These are phyloP conservation scores for Coryphaenoides rupestris DNA, from an alignment of 2,113 vertebrate genomes.

Conservation along the genomic window DNA sequence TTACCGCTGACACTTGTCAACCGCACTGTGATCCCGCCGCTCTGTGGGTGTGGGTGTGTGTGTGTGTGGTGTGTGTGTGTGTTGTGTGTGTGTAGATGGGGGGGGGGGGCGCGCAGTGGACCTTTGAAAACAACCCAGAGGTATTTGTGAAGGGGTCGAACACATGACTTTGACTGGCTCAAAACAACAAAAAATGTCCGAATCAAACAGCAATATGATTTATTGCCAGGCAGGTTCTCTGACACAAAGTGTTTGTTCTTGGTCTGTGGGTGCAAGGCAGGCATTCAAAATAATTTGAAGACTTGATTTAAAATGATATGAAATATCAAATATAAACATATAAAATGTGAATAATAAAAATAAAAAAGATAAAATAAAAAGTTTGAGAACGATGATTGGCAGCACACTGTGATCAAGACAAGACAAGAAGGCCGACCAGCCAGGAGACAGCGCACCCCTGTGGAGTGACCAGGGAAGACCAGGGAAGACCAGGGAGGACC, in stretches of 20 bases:
- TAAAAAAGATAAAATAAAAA: too few species aligned
- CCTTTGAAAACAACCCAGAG: background rate
- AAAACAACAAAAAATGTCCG: background rate
- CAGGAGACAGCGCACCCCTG: constrained; percentile 30
- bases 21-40: constrained; percentile 11
- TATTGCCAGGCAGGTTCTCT: too few species aligned
- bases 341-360: background rate
- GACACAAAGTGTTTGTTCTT: too few species aligned
- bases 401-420: too few species aligned
- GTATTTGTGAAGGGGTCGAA: background rate
- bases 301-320: background rate
- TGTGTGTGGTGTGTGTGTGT: constrained; percentile 1
- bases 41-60: too few species aligned
- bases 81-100: constrained; percentile 4
- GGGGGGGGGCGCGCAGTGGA: background rate
- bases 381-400: too few species aligned
- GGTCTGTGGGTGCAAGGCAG: too few species aligned
- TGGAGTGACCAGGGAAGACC: too few species aligned
- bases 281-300: too few species aligned
- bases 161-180: background rate
- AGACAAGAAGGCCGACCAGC: constrained; percentile 22
- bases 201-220: too few species aligned
- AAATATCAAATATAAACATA: background rate
- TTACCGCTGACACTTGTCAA: constrained; percentile 47
- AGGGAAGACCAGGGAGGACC: too few species aligned